phyloP scores from a whole-genome alignment of 2,797 vertebrate genomes.

The Dallia pectoralis region DNA sequence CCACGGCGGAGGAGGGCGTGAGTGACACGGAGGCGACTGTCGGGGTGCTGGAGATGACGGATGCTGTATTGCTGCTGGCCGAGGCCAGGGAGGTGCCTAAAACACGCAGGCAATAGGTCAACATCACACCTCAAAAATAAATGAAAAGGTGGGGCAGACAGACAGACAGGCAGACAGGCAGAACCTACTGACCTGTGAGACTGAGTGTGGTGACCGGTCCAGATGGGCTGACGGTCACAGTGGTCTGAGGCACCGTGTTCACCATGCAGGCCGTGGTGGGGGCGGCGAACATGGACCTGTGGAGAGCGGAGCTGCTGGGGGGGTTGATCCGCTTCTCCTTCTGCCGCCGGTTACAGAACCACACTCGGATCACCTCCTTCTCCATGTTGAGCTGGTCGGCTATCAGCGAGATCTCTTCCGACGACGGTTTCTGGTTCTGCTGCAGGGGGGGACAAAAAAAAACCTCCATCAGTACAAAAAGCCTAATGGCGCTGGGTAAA shows the following conservation, averaged over 20 bases:
- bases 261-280: slow-evolving; percentile 81
- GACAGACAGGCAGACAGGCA: neutral
- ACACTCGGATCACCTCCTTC: slow-evolving; percentile 89
- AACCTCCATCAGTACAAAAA: slow-evolving; percentile 8
- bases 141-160: neutral
- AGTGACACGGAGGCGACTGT: slow-evolving; percentile 72
- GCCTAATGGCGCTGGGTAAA: neutral
- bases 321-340: slow-evolving; percentile 90
- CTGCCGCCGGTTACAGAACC: slow-evolving; percentile 90
- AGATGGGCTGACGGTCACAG: slow-evolving; percentile 80
- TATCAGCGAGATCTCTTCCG: slow-evolving; percentile 88
- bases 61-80: slow-evolving; percentile 73
- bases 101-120: slow-evolving; percentile 21
- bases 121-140: neutral
- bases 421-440: slow-evolving; percentile 89
- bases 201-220: slow-evolving; percentile 78
- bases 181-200: slow-evolving; percentile 65
- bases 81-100: slow-evolving; percentile 76
- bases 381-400: slow-evolving; percentile 89
- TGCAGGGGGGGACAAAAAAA: slow-evolving; percentile 16
- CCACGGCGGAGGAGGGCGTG: slow-evolving; percentile 73
- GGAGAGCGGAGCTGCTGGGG: slow-evolving; percentile 75
- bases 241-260: slow-evolving; percentile 77
- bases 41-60: slow-evolving; percentile 79
- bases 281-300: slow-evolving; percentile 81